Evolutionary conservation across 1,140 invertebrate species (phyloP).

Genomic region (Hydropsyche tenuis): DNA sequence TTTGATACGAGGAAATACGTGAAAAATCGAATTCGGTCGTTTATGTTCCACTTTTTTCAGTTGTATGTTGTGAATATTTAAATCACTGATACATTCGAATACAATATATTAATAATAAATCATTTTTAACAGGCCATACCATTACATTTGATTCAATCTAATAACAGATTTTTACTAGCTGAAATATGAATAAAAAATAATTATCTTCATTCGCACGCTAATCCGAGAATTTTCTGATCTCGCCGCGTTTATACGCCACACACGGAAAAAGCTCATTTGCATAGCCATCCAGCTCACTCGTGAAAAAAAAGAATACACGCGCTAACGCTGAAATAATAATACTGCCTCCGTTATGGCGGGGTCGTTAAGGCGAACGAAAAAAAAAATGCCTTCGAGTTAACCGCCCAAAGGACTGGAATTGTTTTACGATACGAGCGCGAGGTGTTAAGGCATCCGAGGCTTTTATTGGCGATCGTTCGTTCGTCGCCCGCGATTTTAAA

Average conservation of each 20-base stretch:
- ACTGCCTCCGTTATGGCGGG: background rate
- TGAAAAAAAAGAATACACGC: constrained; percentile 4
- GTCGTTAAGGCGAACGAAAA: background rate
- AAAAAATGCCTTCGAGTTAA: constrained; percentile 7
- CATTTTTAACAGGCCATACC: no score
- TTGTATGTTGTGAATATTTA: no score
- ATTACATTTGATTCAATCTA: no score
- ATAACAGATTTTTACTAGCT: no score
- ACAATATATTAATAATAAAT: no score
- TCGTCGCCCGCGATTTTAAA: background rate
- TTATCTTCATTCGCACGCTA: no score
- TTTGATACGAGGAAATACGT: no score
- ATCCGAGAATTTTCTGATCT: no score
- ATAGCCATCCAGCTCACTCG: background rate
- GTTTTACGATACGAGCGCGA: constrained; percentile 9
- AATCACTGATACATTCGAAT: no score
- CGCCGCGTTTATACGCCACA: background rate
- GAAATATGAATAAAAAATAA: no score
- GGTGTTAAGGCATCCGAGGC: constrained; percentile 9
- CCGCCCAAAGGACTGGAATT: background rate
- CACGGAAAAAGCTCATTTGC: constrained; percentile 22
- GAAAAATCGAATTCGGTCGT: no score
- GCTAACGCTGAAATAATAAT: constrained; percentile 20
- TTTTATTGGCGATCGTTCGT: background rate
- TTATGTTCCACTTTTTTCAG: no score